A percentile compares a stretch with the other conserved stretches of the same genome.
Evolutionary conservation across 37 sponge, comb jelly and placozoan species (phyloP).

Genomic region (Diacarnus erythraeanus): DNA sequence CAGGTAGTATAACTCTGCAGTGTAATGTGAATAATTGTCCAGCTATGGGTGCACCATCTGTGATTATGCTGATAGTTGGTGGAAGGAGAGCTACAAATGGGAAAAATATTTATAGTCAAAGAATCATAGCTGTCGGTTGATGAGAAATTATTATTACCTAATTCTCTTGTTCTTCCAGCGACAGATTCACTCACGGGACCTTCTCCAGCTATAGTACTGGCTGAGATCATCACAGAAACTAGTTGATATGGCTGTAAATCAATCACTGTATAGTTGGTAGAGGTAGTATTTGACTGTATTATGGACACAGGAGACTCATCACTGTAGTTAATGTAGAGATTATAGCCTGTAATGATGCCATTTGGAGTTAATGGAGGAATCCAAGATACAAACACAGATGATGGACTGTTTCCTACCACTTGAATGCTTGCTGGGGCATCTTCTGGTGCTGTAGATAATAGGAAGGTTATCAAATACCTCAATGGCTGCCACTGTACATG

Average conservation of each 20-base stretch:
- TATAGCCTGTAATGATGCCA: slow-evolving; percentile 12
- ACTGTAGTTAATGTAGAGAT: slow-evolving; percentile 4
- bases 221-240: neutral
- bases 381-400: slow-evolving; percentile 12
- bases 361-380: slow-evolving; percentile 3
- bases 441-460: slow-evolving; percentile 2
- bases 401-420: neutral
- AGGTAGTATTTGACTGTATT: neutral
- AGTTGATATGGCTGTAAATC: slow-evolving; percentile 9
- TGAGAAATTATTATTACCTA: neutral
- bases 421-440: slow-evolving; percentile 6
- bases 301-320: neutral
- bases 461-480: neutral
- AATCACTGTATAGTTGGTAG: neutral
- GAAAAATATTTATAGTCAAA: neutral
- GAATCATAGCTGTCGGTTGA: too few species aligned
- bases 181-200: slow-evolving; percentile 13
- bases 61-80: neutral
- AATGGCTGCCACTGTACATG: too few species aligned
- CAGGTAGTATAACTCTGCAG: slow-evolving; percentile 1
- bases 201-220: slow-evolving; percentile 18
- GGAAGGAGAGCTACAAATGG: slow-evolving; percentile 9
- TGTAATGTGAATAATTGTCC: slow-evolving; percentile 7
- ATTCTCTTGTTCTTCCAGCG: slow-evolving; percentile 8
- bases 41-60: slow-evolving; percentile 2